phyloP scores from a whole-genome alignment of 2,888 invertebrate species.

The Philonicus albiceps region DNA sequence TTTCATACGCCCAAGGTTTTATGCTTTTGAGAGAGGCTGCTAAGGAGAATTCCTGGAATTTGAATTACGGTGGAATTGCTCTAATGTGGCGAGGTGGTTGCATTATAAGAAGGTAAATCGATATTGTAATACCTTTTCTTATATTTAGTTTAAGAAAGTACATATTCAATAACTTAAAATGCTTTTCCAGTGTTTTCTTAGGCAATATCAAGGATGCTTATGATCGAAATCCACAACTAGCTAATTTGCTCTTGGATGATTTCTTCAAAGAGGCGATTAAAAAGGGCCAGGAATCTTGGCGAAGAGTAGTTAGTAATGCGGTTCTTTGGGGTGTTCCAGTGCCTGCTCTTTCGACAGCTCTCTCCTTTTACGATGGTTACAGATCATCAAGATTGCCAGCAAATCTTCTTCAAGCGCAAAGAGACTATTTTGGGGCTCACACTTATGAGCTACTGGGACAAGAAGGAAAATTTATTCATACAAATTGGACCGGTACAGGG shows the following conservation, averaged over 20 bases:
- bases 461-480: conserved; percentile 92
- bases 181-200: conserved; percentile 74
- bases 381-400: conserved; percentile 87
- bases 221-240: conserved; percentile 83
- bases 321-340: conserved; percentile 87
- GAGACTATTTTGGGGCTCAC: conserved; percentile 99
- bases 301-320: conserved; percentile 79
- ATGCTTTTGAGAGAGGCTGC: conserved; percentile 95
- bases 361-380: conserved; percentile 98
- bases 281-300: conserved; percentile 83
- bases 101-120: conserved; percentile 84
- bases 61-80: conserved; percentile 97
- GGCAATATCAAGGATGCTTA: conserved; percentile 94
- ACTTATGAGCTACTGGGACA: conserved; percentile 90
- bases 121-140: too few relatives aligned
- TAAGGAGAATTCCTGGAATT: conserved; percentile 87
- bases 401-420: conserved; percentile 94
- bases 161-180: not conserved
- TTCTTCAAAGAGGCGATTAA: conserved; percentile 90
- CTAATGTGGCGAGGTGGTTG: conserved; percentile 99
- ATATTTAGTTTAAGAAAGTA: too few relatives aligned
- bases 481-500: conserved; percentile 99
- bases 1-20: conserved; percentile 98
- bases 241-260: conserved; percentile 88
- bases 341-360: conserved; percentile 90